These are phyloP conservation scores for Rhagium mordax DNA, from an alignment of 2,888 invertebrate genomes.

Conservation along the genomic window DNA sequence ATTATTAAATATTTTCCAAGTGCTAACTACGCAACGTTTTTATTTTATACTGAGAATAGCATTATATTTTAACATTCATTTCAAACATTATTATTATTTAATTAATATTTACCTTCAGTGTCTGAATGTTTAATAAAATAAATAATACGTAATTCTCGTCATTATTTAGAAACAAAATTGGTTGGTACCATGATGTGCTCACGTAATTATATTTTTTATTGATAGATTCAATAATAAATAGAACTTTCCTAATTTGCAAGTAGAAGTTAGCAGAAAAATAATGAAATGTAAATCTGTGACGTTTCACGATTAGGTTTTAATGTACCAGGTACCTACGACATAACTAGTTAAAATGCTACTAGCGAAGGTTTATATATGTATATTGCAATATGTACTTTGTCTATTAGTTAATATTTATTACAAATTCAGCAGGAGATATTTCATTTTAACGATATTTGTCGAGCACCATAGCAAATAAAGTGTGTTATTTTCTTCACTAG, in stretches of 20 bases:
- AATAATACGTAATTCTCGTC: constrained; percentile 20
- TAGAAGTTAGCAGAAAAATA: neutral
- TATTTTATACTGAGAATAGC: no score
- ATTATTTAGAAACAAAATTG: constrained; percentile 15
- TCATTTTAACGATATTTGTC: neutral
- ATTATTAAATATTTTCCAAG: no score
- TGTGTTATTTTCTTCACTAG: neutral
- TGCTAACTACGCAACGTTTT: no score
- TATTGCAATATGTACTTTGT: constrained; percentile 54
- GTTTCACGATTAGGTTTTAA: neutral
- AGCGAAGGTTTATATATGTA: neutral
- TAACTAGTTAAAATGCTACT: neutral
- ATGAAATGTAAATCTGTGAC: constrained; percentile 4
- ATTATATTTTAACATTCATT: neutral
- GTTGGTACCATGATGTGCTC: neutral
- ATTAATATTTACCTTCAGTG: neutral
- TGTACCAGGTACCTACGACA: constrained; percentile 5
- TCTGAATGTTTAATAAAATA: constrained; percentile 11
- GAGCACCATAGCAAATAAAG: neutral
- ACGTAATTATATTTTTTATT: constrained; percentile 10
- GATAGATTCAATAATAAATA: constrained; percentile 20
- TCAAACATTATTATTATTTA: neutral
- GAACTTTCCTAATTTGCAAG: neutral
- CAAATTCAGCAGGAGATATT: constrained; percentile 52
- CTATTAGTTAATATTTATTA: constrained; percentile 56